A percentile compares a stretch with the other conserved stretches of the same genome.
Conservation (phyloP, 2,113 vertebrate genomes). For the Austrofundulus limnaeus region DNA sequence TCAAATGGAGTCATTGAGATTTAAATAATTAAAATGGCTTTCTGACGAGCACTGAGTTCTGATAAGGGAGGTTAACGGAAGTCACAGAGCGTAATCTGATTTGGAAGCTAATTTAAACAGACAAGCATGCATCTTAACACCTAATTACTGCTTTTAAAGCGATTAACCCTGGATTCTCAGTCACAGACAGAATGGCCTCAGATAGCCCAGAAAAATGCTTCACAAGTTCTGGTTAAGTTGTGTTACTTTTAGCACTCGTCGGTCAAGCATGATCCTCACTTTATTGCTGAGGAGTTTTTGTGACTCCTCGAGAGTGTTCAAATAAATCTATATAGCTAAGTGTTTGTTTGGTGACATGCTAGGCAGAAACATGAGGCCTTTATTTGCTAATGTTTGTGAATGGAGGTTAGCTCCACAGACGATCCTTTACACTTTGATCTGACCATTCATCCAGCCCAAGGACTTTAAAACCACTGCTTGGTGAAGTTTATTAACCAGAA, state of each 20-base stretch:
- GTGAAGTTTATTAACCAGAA: too few species aligned
- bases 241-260: neutral
- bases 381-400: too few species aligned
- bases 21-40: constrained; percentile 26
- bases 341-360: too few species aligned
- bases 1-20: constrained; percentile 19
- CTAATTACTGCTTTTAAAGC: constrained; percentile 78
- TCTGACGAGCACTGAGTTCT: constrained; percentile 38
- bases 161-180: constrained; percentile 73
- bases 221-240: constrained; percentile 43
- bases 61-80: constrained; percentile 53
- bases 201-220: constrained; percentile 43
- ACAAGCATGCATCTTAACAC: constrained; percentile 77
- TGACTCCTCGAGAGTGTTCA: neutral
- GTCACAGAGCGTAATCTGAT: constrained; percentile 64
- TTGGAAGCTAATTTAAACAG: constrained; percentile 71
- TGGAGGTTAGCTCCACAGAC: too few species aligned
- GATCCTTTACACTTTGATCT: too few species aligned
- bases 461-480: too few species aligned
- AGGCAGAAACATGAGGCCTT: too few species aligned
- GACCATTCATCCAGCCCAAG: too few species aligned
- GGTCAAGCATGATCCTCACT: constrained; percentile 14
- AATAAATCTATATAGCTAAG: too few species aligned
- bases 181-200: constrained; percentile 65
- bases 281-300: constrained; percentile 32